Evolutionary conservation across 2,797 vertebrate species (phyloP).

Genomic region (Urocyon cinereoargenteus): DNA sequence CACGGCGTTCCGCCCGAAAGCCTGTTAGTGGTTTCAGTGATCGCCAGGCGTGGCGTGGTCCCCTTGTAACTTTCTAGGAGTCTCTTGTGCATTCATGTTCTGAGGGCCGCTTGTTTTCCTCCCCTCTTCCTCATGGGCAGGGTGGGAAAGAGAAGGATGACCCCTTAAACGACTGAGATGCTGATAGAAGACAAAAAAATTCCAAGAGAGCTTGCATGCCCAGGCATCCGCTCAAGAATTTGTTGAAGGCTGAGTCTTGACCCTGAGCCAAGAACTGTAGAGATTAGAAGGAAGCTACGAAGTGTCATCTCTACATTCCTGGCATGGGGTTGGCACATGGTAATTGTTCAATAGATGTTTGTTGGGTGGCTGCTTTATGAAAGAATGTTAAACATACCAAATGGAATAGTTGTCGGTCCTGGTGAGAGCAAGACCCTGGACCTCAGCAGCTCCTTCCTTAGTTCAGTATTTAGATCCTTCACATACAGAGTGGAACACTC

Average conservation of each 20-base stretch:
- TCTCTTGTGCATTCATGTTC: constrained; percentile 26
- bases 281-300: background rate
- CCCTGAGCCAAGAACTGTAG: background rate
- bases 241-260: background rate
- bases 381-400: background rate
- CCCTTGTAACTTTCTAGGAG: background rate
- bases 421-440: background rate
- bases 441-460: background rate
- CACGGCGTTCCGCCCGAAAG: background rate
- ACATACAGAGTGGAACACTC: background rate
- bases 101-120: background rate
- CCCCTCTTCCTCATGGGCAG: background rate
- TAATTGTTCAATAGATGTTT: constrained; percentile 46
- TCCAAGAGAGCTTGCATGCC: background rate
- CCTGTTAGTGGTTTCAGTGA: background rate
- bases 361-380: constrained; percentile 8
- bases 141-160: background rate
- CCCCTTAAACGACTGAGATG: background rate
- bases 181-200: background rate
- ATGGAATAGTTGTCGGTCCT: background rate
- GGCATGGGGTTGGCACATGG: background rate
- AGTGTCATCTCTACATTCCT: constrained; percentile 25
- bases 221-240: background rate
- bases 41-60: background rate
- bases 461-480: constrained; percentile 21